These are phyloP conservation scores for Tetheella fluctuosa DNA, from an alignment of 2,888 invertebrate species.

Conservation along the genomic window DNA sequence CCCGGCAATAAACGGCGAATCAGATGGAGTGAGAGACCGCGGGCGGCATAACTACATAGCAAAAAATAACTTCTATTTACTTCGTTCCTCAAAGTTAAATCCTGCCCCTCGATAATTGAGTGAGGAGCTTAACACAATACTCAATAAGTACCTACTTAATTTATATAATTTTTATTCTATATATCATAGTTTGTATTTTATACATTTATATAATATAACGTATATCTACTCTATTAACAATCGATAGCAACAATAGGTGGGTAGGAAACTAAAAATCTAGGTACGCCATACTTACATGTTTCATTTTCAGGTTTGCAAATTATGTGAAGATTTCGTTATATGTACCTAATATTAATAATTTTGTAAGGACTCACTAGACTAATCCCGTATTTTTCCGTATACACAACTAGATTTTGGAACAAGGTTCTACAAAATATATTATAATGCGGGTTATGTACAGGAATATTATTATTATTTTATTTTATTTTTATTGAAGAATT, in stretches of 20 bases:
- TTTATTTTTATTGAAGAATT: too few relatives aligned
- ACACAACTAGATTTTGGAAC: slow-evolving; percentile 6
- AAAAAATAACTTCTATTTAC: slow-evolving; percentile 66
- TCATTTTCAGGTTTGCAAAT: slow-evolving; percentile 7
- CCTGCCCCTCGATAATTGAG: slow-evolving; percentile 27
- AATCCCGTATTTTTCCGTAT: slow-evolving; percentile 2
- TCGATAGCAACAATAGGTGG: too few relatives aligned
- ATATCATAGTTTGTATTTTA: too few relatives aligned
- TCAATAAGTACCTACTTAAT: slow-evolving; percentile 10
- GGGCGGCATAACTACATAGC: slow-evolving; percentile 59
- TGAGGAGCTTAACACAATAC: background rate
- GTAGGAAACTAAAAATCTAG: background rate
- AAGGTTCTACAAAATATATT: slow-evolving; percentile 3
- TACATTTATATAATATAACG: too few relatives aligned
- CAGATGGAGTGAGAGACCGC: slow-evolving; percentile 70
- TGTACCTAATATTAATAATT: slow-evolving; percentile 5
- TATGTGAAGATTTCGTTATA: slow-evolving; percentile 9
- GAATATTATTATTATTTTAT: too few relatives aligned
- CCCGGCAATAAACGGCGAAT: slow-evolving; percentile 73
- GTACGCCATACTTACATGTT: background rate
- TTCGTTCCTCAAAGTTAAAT: slow-evolving; percentile 52
- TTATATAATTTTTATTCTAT: too few relatives aligned
- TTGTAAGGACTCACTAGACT: slow-evolving; percentile 7
- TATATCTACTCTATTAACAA: too few relatives aligned
- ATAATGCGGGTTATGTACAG: background rate